Evolutionary conservation across 2,113 vertebrate genomes (phyloP).

Genomic region (Stegastes partitus): DNA sequence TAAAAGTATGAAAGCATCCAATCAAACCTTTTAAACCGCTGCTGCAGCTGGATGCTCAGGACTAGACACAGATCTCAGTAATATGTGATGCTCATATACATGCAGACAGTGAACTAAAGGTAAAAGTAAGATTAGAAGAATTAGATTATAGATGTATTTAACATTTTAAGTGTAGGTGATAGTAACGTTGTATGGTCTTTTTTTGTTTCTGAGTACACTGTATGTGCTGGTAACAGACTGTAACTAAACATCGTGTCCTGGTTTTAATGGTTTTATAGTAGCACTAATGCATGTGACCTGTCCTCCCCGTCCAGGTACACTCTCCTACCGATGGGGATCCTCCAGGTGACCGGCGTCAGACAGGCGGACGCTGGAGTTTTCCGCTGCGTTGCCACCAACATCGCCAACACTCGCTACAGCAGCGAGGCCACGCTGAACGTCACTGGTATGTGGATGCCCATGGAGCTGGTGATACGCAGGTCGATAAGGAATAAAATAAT

Average conservation of each 20-base stretch:
- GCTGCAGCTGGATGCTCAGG: too few relatives aligned
- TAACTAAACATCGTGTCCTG: too few relatives aligned
- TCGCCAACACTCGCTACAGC: conserved; percentile 82
- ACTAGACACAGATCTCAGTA: background rate
- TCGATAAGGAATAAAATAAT: background rate
- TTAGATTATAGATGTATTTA: too few relatives aligned
- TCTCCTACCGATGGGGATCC: conserved; percentile 84
- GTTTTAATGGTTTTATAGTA: background rate
- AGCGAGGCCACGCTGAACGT: conserved; percentile 80
- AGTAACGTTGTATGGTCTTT: too few relatives aligned
- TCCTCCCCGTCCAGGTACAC: conserved; percentile 78
- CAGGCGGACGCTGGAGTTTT: conserved; percentile 77
- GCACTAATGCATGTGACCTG: background rate
- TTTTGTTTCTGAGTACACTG: too few relatives aligned
- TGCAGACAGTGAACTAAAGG: too few relatives aligned
- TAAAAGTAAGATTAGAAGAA: too few relatives aligned
- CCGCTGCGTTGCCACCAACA: conserved; percentile 80
- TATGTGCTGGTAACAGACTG: too few relatives aligned
- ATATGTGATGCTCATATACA: too few relatives aligned
- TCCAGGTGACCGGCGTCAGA: conserved; percentile 81
- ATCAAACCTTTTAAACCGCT: too few relatives aligned
- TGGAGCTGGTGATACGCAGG: background rate
- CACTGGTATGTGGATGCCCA: conserved; percentile 61
- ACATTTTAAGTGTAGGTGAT: too few relatives aligned
- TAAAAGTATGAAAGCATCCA: too few relatives aligned